A percentile compares a stretch with the other conserved stretches of the same genome.
These are phyloP conservation scores for Tylochromis polylepis DNA, from an alignment of 2,113 vertebrate species.

Conservation along the genomic window DNA sequence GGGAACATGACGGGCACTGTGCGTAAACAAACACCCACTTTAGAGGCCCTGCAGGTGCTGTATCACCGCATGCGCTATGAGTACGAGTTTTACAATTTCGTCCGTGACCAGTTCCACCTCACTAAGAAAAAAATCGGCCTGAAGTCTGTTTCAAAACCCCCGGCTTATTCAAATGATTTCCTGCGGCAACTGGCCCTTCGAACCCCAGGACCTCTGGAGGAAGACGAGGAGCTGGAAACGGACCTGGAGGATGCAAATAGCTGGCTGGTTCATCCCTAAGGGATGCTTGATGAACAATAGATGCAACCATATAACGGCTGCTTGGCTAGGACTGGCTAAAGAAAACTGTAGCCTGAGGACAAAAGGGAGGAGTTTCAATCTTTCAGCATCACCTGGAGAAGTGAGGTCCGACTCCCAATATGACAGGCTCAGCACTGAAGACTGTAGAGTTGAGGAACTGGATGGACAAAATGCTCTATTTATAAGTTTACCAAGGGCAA, in stretches of 20 bases:
- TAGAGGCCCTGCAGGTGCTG: conserved; percentile 90
- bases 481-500: conserved; percentile 38
- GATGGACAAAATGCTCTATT: conserved; percentile 51
- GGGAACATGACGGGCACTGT: conserved; percentile 97
- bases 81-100: conserved; percentile 95
- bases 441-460: conserved; percentile 13
- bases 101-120: conserved; percentile 94
- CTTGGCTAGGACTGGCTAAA: conserved; percentile 3
- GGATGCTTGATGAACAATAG: background rate
- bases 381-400: conserved; percentile 19
- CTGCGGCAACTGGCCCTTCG: conserved; percentile 80
- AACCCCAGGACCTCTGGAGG: conserved; percentile 85
- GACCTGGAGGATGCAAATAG: conserved; percentile 74
- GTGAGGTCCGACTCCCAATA: conserved; percentile 23
- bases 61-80: conserved; percentile 95
- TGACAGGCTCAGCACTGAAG: conserved; percentile 19
- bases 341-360: conserved; percentile 23
- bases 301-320: background rate
- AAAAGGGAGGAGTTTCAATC: background rate
- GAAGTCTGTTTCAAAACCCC: conserved; percentile 72
- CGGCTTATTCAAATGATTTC: conserved; percentile 73
- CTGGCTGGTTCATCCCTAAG: conserved; percentile 74
- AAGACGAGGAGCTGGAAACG: conserved; percentile 87
- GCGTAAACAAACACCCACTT: conserved; percentile 88
- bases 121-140: conserved; percentile 95